Conservation (phyloP, 2,797 vertebrate species). For the Chaenodraco wilsoni region DNA sequence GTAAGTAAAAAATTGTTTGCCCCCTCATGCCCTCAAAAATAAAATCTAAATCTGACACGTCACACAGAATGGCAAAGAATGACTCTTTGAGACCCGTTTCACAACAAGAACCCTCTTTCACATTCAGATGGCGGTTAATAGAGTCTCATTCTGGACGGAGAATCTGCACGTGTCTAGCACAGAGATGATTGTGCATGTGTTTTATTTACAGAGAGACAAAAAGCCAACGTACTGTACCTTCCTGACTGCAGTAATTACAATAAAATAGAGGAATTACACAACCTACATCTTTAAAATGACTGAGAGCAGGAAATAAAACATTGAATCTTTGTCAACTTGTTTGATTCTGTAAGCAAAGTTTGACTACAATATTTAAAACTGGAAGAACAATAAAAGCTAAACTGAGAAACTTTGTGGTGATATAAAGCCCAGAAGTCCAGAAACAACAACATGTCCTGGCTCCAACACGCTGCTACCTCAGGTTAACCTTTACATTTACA, state of each 20-base stretch:
- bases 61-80: slow-evolving; percentile 72
- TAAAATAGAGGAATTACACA: neutral
- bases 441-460: slow-evolving; percentile 3
- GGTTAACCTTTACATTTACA: slow-evolving; percentile 2
- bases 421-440: neutral
- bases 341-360: neutral
- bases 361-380: slow-evolving; percentile 8
- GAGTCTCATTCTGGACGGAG: slow-evolving; percentile 38
- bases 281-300: neutral
- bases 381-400: slow-evolving; percentile 6
- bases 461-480: neutral
- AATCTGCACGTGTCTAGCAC: slow-evolving; percentile 26
- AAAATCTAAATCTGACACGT: slow-evolving; percentile 74
- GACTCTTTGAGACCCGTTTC: slow-evolving; percentile 68
- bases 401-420: neutral
- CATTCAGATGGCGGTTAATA: slow-evolving; percentile 44
- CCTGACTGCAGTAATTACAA: neutral
- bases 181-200: slow-evolving; percentile 12
- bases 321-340: neutral
- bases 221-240: neutral
- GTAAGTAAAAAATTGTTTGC: slow-evolving; percentile 79
- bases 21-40: slow-evolving; percentile 67
- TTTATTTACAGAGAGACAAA: slow-evolving; percentile 18
- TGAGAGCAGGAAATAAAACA: neutral
- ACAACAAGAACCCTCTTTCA: slow-evolving; percentile 53